These are phyloP conservation scores for Rotaria sp. DNA, from an alignment of 2,888 invertebrate genomes.

Conservation along the genomic window DNA sequence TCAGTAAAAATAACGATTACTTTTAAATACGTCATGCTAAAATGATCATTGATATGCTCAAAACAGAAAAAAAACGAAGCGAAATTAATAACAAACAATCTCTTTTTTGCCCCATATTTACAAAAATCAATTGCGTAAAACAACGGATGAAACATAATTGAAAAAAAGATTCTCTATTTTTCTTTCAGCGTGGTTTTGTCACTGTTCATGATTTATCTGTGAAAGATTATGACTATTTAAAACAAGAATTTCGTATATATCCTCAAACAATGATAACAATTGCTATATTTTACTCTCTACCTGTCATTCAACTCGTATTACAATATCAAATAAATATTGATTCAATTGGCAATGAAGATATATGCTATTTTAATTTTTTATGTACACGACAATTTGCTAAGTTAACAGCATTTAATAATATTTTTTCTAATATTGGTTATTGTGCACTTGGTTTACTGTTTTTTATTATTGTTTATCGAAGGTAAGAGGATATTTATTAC, in stretches of 20 bases:
- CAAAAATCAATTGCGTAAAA: no score
- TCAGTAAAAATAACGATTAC: no score
- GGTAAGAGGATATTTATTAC: conserved; percentile 47
- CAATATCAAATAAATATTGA: conserved; percentile 71
- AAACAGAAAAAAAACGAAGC: no score
- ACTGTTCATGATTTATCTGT: conserved; percentile 2
- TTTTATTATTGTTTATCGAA: conserved; percentile 64
- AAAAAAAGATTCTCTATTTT: background rate
- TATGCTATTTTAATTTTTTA: conserved; percentile 81
- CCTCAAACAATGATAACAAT: conserved; percentile 57
- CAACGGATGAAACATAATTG: no score
- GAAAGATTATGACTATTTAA: conserved; percentile 15
- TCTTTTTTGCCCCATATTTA: no score
- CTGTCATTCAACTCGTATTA: conserved; percentile 74
- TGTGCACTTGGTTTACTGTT: conserved; percentile 71
- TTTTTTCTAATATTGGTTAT: conserved; percentile 74
- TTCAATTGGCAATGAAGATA: conserved; percentile 74
- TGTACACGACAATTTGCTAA: conserved; percentile 74
- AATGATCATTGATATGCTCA: no score
- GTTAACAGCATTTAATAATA: conserved; percentile 76
- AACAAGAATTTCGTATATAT: conserved; percentile 36
- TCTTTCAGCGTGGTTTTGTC: background rate
- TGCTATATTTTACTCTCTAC: conserved; percentile 74
- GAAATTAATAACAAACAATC: no score
- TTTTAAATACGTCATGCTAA: no score